Base-by-base conservation (phyloP, 2,113 vertebrate species). In the Tenrec ecaudatus region DNA sequence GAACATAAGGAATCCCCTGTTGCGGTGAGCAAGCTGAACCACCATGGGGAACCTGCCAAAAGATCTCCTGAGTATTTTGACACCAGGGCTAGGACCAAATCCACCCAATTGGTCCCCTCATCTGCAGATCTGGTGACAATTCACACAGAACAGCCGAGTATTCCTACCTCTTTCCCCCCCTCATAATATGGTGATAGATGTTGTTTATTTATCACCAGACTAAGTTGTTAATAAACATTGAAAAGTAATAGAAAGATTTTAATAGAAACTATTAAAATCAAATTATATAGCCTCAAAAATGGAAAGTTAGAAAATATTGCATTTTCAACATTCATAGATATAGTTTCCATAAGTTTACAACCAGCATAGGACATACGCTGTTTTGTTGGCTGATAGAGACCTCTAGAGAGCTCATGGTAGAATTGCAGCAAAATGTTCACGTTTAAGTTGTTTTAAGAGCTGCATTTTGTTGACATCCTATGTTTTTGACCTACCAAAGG, bases 381-480 rank as follows among this genome's bases (percentile, higher is more conserved):
- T 91, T 93, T 89, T 95, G 78, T 93, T 92, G 82, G 87, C 62
- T 73, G 60, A 90, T 40, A 47, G 89, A 68, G 96, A 66, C 94
- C 95, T 89, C 96, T 96, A 94, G 73, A 20, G 94, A 85, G 0
- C 0, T 0, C 20, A 58, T 16, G 22, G 15, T 64, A 84, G 89
- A 94, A 96, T 16, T 95, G 79, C 94, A 93, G 73, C 29, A 11
- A 75, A 68, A 53, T 0, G 20, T 23, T 31, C 12, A 1, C 31
- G 5, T 25, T 36, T 60, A 53, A 38, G n/a, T 15, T 29, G 22
- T 27, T 11, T 4, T 62, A 89, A 92, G 22, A 89, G 16, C 2
- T 38, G 11, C 60, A 22, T 82, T 94, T 33, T n/a, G 73, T 58
- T 75, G 76, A 31, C 29, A n/a, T 36, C 16, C 75, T 15, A 79